Evolutionary conservation across 2,888 invertebrate species (phyloP).

Genomic region (Agrochola circellaris): DNA sequence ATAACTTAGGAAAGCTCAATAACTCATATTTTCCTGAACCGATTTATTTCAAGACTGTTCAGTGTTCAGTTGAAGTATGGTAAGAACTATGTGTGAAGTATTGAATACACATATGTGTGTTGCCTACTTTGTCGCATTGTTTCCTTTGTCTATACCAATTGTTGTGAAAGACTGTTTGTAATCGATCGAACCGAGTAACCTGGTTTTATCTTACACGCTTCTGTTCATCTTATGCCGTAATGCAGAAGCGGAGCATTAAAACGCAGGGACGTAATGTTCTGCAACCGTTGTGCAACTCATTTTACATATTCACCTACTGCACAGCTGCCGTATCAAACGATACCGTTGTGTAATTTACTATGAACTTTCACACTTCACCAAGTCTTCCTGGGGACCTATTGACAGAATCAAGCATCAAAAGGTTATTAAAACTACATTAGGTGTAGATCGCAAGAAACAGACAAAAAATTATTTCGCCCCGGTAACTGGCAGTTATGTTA

Average conservation of each 20-base stretch:
- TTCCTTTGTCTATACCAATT: constrained; percentile 45
- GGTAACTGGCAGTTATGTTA: constrained; percentile 22
- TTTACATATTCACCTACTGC: constrained; percentile 76
- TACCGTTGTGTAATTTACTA: constrained; percentile 74
- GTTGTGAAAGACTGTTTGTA: constrained; percentile 59
- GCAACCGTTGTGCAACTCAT: constrained; percentile 73
- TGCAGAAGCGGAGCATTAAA: constrained; percentile 59
- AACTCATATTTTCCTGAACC: not conserved
- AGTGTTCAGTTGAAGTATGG: not conserved
- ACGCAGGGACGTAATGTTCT: constrained; percentile 70
- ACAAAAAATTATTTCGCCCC: constrained; percentile 18
- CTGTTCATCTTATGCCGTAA: constrained; percentile 60
- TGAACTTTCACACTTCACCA: constrained; percentile 78
- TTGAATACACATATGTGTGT: constrained; percentile 1
- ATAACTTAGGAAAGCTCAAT: not conserved
- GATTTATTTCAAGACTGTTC: constrained; percentile 19
- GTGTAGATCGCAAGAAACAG: not conserved
- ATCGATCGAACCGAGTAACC: constrained; percentile 56
- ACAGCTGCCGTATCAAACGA: constrained; percentile 77
- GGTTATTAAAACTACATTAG: constrained; percentile 69
- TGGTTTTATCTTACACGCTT: constrained; percentile 57
- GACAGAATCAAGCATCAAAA: constrained; percentile 52
- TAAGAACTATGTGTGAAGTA: not conserved
- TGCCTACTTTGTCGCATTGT: constrained; percentile 13
- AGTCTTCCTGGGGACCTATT: constrained; percentile 70